Evolutionary conservation across 2,888 invertebrate genomes (phyloP).

Genomic region (Ceratothoa steindachneri): DNA sequence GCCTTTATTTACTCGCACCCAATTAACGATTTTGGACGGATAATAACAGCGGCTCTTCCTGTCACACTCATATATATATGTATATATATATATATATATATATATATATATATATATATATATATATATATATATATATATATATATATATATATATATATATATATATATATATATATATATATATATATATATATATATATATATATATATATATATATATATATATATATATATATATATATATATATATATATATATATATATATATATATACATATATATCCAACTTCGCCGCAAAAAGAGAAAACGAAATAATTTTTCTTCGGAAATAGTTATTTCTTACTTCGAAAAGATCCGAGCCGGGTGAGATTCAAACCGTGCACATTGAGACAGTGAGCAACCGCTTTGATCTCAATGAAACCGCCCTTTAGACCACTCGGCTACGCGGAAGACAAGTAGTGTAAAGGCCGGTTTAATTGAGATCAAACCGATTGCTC

Average conservation of each 20-base stretch:
- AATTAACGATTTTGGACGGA: neutral
- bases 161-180: neutral
- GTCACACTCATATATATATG: neutral
- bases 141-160: conserved; percentile 1
- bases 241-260: neutral
- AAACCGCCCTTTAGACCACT: too few species aligned
- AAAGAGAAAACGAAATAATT: too few species aligned
- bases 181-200: neutral
- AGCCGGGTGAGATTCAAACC: too few species aligned
- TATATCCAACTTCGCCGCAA: too few species aligned
- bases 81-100: conserved; percentile 15
- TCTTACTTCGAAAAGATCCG: too few species aligned
- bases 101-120: conserved; percentile 13
- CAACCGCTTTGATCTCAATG: too few species aligned
- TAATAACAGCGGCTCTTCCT: neutral
- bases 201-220: neutral
- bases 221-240: neutral
- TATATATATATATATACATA: neutral
- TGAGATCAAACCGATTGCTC: too few species aligned
- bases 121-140: neutral
- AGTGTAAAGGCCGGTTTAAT: too few species aligned
- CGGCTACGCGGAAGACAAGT: too few species aligned
- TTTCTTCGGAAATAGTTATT: too few species aligned
- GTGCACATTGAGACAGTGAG: too few species aligned
- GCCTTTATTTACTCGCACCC: neutral